These are phyloP conservation scores for Monochamus saltuarius DNA, from an alignment of 1,140 invertebrate genomes.

Conservation along the genomic window DNA sequence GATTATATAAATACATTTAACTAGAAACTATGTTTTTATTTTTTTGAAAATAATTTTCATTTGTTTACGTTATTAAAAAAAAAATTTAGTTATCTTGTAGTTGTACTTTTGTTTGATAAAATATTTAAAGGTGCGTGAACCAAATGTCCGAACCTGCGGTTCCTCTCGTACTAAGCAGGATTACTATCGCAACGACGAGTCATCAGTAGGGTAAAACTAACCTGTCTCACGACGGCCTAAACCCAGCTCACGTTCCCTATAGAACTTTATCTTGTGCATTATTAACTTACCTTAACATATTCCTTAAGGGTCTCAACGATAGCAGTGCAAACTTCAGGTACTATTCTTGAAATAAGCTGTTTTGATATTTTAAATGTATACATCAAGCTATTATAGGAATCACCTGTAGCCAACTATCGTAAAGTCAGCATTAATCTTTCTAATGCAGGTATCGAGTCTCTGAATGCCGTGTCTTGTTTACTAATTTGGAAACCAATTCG, in stretches of 20 bases:
- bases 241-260: neutral
- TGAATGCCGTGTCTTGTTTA: neutral
- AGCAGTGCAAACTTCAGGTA: conserved; percentile 21
- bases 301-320: conserved; percentile 9
- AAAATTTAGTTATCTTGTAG: too few species aligned
- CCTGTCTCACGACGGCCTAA: too few species aligned
- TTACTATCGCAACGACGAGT: too few species aligned
- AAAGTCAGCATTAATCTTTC: conserved; percentile 18
- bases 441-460: conserved; percentile 9
- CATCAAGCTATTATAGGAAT: conserved; percentile 11
- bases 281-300: conserved; percentile 16
- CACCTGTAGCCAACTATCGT: conserved; percentile 24
- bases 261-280: neutral
- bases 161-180: too few species aligned
- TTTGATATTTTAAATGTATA: conserved; percentile 24
- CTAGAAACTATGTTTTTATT: too few species aligned
- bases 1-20: too few species aligned
- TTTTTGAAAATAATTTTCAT: too few species aligned
- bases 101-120: neutral
- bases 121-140: neutral
- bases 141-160: neutral
- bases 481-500: neutral
- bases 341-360: conserved; percentile 9
- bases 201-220: neutral
- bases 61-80: too few species aligned